These are phyloP conservation scores for Bombus breviceps DNA, from an alignment of 1,140 invertebrate species.

Conservation along the genomic window DNA sequence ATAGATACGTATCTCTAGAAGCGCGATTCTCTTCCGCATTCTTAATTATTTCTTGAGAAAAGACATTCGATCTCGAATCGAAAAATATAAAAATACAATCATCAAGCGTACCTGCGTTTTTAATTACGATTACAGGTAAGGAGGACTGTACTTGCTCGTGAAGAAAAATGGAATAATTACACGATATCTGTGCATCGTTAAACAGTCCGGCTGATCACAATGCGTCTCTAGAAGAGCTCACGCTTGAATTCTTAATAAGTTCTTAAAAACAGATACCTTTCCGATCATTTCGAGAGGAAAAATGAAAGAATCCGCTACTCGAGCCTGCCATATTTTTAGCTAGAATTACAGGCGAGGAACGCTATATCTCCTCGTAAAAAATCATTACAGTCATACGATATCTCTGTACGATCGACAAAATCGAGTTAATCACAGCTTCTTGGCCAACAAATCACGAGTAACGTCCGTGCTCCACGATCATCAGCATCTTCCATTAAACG, in stretches of 20 bases:
- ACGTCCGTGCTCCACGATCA: constrained; percentile 7
- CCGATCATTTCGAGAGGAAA: neutral
- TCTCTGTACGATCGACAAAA: neutral
- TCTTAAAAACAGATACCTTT: neutral
- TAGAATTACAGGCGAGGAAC: neutral
- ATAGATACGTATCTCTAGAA: neutral
- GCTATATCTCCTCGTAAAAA: neutral
- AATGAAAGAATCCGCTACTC: neutral
- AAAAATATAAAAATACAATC: neutral
- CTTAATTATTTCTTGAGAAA: neutral
- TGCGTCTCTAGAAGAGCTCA: neutral
- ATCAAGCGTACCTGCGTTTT: no score
- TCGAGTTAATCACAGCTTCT: constrained; percentile 19
- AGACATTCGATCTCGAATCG: neutral
- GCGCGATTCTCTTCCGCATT: neutral
- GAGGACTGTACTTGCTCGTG: neutral
- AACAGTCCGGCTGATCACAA: neutral
- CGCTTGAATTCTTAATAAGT: neutral
- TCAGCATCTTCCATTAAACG: constrained; percentile 7
- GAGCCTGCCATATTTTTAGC: neutral
- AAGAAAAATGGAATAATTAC: no score
- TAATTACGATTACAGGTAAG: neutral
- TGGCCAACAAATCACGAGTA: constrained; percentile 8
- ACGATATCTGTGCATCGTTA: no score
- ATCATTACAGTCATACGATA: neutral